Percentiles rank a stretch among this genome's conserved stretches.
These are phyloP conservation scores for Hyposmocoma kahamanoa DNA, from an alignment of 1,140 invertebrate genomes.

Conservation along the genomic window DNA sequence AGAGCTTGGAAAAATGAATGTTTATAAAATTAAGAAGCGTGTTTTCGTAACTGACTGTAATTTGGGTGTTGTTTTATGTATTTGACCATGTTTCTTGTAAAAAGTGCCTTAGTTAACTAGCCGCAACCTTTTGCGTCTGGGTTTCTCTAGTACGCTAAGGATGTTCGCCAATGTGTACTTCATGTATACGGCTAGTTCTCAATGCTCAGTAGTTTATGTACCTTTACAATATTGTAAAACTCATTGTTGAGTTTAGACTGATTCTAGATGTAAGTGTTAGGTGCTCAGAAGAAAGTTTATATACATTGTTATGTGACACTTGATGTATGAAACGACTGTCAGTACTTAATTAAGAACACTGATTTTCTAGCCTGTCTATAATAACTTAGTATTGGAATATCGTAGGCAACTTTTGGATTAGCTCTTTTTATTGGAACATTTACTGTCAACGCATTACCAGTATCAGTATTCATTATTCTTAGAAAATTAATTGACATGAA, in stretches of 20 bases:
- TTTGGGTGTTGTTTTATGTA: too few species aligned
- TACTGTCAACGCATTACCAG: slow-evolving; percentile 49
- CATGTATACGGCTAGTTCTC: slow-evolving; percentile 16
- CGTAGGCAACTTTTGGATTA: background rate
- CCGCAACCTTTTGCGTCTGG: too few species aligned
- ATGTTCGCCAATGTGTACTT: too few species aligned
- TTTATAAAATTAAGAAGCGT: too few species aligned
- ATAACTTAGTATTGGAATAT: too few species aligned
- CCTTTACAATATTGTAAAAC: slow-evolving; percentile 28
- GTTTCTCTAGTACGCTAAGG: too few species aligned
- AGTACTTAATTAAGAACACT: background rate
- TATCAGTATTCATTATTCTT: slow-evolving; percentile 64
- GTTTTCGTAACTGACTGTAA: too few species aligned
- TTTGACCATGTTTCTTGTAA: too few species aligned
- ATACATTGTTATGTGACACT: slow-evolving; percentile 22
- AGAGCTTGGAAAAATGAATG: too few species aligned
- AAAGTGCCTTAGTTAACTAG: too few species aligned
- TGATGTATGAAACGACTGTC: background rate
- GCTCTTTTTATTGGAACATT: too few species aligned
- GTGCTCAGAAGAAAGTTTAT: slow-evolving; percentile 37
- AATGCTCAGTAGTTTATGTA: slow-evolving; percentile 38
- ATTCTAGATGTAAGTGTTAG: slow-evolving; percentile 58
- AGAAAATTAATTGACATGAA: slow-evolving; percentile 44
- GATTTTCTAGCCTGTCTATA: background rate
- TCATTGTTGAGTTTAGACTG: slow-evolving; percentile 65